phyloP scores from a whole-genome alignment of 2,113 vertebrate species.

The Aplodontia rufa region DNA sequence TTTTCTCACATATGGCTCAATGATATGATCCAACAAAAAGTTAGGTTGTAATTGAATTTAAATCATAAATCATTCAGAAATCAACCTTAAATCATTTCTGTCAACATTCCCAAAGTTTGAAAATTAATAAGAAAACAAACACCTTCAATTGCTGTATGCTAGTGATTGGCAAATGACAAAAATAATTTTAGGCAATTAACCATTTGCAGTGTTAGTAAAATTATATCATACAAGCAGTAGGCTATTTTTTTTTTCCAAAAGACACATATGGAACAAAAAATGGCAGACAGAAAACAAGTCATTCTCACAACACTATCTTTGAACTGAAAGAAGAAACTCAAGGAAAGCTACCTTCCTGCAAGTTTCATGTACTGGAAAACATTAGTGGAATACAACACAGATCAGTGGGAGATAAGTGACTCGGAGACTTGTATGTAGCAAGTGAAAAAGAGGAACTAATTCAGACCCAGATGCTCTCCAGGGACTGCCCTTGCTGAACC shows the following conservation, averaged over 20 bases:
- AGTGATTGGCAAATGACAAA: not conserved
- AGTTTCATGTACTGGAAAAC: too few relatives aligned
- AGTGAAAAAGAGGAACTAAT: too few relatives aligned
- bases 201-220: not conserved
- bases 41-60: not conserved
- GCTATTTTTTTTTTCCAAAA: not conserved
- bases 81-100: not conserved
- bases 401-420: too few relatives aligned
- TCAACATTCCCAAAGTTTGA: not conserved
- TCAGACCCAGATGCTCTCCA: too few relatives aligned
- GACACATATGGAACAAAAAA: too few relatives aligned
- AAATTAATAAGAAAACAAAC: not conserved
- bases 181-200: not conserved
- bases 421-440: too few relatives aligned
- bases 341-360: too few relatives aligned
- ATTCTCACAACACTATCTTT: too few relatives aligned
- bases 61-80: not conserved
- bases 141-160: not conserved
- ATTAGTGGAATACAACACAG: too few relatives aligned
- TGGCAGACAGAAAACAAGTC: too few relatives aligned
- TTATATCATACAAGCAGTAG: not conserved
- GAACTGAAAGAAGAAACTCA: too few relatives aligned
- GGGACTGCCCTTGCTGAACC: too few relatives aligned
- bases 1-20: not conserved
- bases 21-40: not conserved